Percentiles rank a stretch among this genome's conserved stretches.
These are phyloP conservation scores for Lethrus apterus DNA, from an alignment of 1,140 invertebrate genomes.

Conservation along the genomic window DNA sequence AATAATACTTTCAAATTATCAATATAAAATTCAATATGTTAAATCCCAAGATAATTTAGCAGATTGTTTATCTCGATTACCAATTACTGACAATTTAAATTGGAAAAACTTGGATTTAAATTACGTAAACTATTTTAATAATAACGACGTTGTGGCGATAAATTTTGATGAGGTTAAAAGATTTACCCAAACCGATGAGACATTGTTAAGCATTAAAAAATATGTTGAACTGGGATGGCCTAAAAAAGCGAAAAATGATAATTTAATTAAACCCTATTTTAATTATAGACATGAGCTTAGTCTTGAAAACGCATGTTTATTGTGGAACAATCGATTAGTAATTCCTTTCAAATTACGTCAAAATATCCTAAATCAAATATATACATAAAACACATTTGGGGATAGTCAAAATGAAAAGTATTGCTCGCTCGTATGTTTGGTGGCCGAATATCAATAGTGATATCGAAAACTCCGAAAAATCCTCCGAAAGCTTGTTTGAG, in stretches of 20 bases:
- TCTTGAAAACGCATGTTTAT: slow-evolving; percentile 24
- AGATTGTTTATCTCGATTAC: slow-evolving; percentile 3
- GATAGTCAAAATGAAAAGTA: neutral
- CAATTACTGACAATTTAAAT: neutral
- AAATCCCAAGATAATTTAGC: slow-evolving; percentile 17
- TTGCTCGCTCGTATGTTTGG: neutral
- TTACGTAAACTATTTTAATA: slow-evolving; percentile 3
- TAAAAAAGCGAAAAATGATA: too few species aligned
- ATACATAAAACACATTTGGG: slow-evolving; percentile 12
- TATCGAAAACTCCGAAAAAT: slow-evolving; percentile 20
- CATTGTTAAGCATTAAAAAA: too few species aligned
- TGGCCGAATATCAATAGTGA: slow-evolving; percentile 9
- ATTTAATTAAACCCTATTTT: slow-evolving; percentile 21
- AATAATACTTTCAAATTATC: slow-evolving; percentile 28
- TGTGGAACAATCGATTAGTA: neutral
- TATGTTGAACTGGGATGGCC: slow-evolving; percentile 2
- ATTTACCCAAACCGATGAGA: too few species aligned
- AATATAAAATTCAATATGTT: slow-evolving; percentile 37
- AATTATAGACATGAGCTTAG: slow-evolving; percentile 16
- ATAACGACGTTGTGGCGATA: neutral
- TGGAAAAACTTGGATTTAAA: neutral
- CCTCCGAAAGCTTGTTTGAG: neutral
- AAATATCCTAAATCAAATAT: neutral
- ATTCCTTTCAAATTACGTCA: slow-evolving; percentile 1
- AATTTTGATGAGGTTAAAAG: slow-evolving; percentile 6